Evolutionary conservation across 2,888 invertebrate species (phyloP).

Genomic region (Himalopsyche kuldschensis): DNA sequence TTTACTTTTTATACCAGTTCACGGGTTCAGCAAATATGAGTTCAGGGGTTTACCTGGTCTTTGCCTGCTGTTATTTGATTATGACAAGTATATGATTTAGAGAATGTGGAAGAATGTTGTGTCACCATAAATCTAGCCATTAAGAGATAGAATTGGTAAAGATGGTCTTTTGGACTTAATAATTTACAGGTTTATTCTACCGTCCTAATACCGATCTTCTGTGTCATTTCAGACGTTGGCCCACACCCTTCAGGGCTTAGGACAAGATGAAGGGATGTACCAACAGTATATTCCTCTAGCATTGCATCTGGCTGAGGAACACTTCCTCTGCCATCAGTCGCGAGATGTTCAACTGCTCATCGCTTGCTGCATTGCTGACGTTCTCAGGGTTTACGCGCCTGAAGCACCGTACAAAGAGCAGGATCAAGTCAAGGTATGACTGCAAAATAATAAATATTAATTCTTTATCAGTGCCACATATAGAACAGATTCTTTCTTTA

Average conservation of each 20-base stretch:
- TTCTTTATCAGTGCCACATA: neutral
- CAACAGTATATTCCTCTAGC: slow-evolving; percentile 91
- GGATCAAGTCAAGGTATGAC: slow-evolving; percentile 76
- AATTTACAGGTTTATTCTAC: no score
- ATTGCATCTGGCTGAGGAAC: slow-evolving; percentile 89
- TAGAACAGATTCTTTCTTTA: neutral
- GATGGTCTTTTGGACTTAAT: no score
- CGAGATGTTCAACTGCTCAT: slow-evolving; percentile 92
- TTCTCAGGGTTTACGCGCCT: slow-evolving; percentile 93
- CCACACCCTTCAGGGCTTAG: slow-evolving; percentile 94
- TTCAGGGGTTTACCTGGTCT: no score
- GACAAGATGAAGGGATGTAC: slow-evolving; percentile 93
- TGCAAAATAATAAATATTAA: neutral
- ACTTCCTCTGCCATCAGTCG: slow-evolving; percentile 85
- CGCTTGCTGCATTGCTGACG: slow-evolving; percentile 97
- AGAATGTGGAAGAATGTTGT: no score
- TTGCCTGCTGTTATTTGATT: no score
- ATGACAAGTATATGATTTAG: no score
- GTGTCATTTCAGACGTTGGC: slow-evolving; percentile 71
- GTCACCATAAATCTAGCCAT: no score
- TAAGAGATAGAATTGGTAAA: no score
- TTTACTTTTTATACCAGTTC: no score
- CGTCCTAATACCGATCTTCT: no score
- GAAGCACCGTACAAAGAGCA: slow-evolving; percentile 97
- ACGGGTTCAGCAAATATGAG: no score